Base-by-base conservation (phyloP, 2,888 invertebrate genomes). In the Erebia aethiops region DNA sequence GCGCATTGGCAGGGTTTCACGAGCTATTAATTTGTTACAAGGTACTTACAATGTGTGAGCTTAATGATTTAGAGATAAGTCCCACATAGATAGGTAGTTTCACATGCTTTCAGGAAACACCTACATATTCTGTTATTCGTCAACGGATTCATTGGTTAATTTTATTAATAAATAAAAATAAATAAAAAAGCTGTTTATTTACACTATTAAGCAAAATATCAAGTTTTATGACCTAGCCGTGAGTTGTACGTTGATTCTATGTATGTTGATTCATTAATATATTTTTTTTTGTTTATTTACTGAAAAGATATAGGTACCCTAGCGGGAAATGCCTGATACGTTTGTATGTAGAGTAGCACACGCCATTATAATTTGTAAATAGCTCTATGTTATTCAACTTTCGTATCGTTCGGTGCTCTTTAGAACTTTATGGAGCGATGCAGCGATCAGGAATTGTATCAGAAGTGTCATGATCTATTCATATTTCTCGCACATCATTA, bases 21-120 rank as follows among this genome's bases (percentile, higher is more conserved):
- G 21, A 13, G 18, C 60, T 60, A 60, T 60, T 11, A 43, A 62
- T 35, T 21, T 52, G 41, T 64, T 51, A 35, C 35, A 7, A 7
- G 35, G 7, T 35, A 35, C 35, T 35, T 35, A 64, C 64, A 64
- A 64, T 51, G 64, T 64, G 43, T 61, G n/a, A 61, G 43, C 63
- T 35, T 64, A 64, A 64, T 64, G 64, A 64, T 41, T 51, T 54
- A 65, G 51, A 60, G 65, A 70, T 70, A 70, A 70, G 70, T 65
- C 70, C 70, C 70, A 54, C 60, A 70, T 70, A 16, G n/a, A 18
- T 16, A 13, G 26, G 16, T 41, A 35, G 13, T 18, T 54, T 54
- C 54, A 54, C 9, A 11, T 54, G 16, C 21, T n/a, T 51, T 51
- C 21, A 2, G 56, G 21, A 4, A 21, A 21, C 11, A 21, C 56